Evolutionary conservation across 64 coral and sea anemone genomes (phyloP).

Genomic region (Orbicella faveolata): DNA sequence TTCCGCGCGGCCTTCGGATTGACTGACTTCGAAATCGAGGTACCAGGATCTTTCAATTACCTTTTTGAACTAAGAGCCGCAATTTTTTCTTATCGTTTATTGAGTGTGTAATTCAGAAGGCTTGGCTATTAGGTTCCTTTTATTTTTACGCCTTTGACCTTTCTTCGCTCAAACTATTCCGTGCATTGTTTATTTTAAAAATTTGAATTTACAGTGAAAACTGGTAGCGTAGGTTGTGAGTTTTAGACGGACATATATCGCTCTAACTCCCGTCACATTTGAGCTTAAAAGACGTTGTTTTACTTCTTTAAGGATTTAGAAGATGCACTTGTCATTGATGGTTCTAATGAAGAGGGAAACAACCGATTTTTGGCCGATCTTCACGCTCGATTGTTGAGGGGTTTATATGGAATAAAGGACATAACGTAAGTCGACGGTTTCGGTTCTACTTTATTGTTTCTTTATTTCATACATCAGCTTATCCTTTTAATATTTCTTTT

Average conservation of each 20-base stretch:
- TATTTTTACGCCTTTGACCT: constrained; percentile 52
- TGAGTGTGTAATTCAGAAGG: constrained; percentile 26
- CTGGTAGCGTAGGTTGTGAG: constrained; percentile 23
- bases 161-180: constrained; percentile 49
- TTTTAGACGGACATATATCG: constrained; percentile 35
- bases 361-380: constrained; percentile 96
- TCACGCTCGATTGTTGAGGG: constrained; percentile 85
- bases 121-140: constrained; percentile 30
- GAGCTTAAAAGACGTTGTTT: constrained; percentile 66
- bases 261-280: constrained; percentile 14
- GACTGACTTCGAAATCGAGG: constrained; percentile 99
- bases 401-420: constrained; percentile 90
- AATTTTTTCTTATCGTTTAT: constrained; percentile 15
- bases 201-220: constrained; percentile 28
- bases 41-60: constrained; percentile 44
- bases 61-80: constrained; percentile 14
- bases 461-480: constrained; percentile 8
- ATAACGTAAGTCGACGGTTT: constrained; percentile 79
- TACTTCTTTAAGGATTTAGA: constrained; percentile 84
- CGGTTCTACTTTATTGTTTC: constrained; percentile 27
- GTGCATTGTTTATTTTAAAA: constrained; percentile 35
- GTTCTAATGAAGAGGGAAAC: constrained; percentile 71
- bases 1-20: constrained; percentile 96
- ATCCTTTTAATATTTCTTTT: constrained; percentile 33
- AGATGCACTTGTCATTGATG: constrained; percentile 93